Base-by-base conservation (phyloP, 2,113 vertebrate genomes). In the Brachypteracias leptosomus region DNA sequence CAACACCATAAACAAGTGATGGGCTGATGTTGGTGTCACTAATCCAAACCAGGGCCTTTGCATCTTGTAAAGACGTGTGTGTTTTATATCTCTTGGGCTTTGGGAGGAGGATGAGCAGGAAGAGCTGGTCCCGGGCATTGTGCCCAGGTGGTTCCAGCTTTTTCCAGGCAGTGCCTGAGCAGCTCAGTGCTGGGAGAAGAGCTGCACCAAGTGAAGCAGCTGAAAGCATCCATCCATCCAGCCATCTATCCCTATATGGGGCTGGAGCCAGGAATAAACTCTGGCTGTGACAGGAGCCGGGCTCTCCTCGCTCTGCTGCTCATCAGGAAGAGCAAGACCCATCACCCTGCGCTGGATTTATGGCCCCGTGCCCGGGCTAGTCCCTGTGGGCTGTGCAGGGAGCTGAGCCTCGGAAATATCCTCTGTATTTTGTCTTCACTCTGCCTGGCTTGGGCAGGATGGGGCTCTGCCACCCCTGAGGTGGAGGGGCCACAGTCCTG, bases 11-110 rank as follows among this genome's bases (percentile, higher is more conserved):
- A 25, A 12, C 17, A 36, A 28, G 11, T 14, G 35, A 71, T 28
- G 31, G 6, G 7, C 14, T 13, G 31, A 8, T 18, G 29, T 10
- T 35, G 40, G 36, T 15, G 46, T 40, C 13, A 5, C 47, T 2
- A 3, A 17, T 13, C 13, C 26, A 22, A 42, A 74, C 16, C 0
- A 2, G 1, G 10, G 4, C 6, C 61, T 35, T 57, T n/a, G 15
- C 11, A 36, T 10, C 51, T n/a, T 1, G 8, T 16, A 9, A 70
- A n/a, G 40, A 3, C 3, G 38, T 6, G 24, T 40, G 59, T 52
- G 44, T 1, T 42, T 57, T 26, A 0, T 14, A 11, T 13, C 26
- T 47, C 36, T 49, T 14, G 82, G 22, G 28, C 18, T 6, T n/a
- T 28, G 59, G 21, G 35, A 14, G 29, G 16, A 46, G 22, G 51